Percentiles rank a stretch among this genome's conserved stretches.
Conservation (phyloP, 2,113 vertebrate species). For the Clarias magur region DNA sequence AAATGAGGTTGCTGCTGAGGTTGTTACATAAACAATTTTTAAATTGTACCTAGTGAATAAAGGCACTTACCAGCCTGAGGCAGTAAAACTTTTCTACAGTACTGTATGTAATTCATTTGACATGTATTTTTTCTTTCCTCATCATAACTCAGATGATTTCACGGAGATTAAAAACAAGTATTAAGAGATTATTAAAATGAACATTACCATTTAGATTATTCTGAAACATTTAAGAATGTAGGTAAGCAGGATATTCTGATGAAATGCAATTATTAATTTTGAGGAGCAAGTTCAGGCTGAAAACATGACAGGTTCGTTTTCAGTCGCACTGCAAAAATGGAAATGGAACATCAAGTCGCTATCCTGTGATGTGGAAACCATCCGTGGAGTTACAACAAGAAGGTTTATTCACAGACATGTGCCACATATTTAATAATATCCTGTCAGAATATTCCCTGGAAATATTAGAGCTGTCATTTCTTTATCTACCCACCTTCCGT, state of each 20-base stretch:
- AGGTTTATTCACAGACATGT: background rate
- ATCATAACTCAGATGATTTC: background rate
- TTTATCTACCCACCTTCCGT: background rate
- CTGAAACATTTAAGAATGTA: background rate
- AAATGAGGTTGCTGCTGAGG: too few relatives aligned
- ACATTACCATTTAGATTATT: background rate
- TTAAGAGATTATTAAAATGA: background rate
- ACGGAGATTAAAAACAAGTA: background rate
- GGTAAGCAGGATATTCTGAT: background rate
- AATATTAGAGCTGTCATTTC: background rate
- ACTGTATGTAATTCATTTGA: background rate
- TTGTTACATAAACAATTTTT: too few relatives aligned
- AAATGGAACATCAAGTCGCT: background rate
- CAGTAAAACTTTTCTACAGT: too few relatives aligned
- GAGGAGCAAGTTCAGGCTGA: background rate
- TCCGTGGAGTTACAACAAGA: background rate
- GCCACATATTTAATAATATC: background rate
- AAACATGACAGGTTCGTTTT: background rate
- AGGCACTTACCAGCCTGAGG: too few relatives aligned
- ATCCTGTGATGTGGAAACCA: background rate
- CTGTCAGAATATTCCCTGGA: slow-evolving; percentile 16
- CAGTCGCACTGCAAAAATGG: background rate
- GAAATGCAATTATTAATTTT: background rate
- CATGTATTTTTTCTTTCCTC: background rate
- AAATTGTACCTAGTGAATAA: too few relatives aligned